Evolutionary conservation across 2,113 vertebrate species (phyloP), one percentile per base, ranked within the genome.

Genomic region (Pedionomus torquatus): DNA sequence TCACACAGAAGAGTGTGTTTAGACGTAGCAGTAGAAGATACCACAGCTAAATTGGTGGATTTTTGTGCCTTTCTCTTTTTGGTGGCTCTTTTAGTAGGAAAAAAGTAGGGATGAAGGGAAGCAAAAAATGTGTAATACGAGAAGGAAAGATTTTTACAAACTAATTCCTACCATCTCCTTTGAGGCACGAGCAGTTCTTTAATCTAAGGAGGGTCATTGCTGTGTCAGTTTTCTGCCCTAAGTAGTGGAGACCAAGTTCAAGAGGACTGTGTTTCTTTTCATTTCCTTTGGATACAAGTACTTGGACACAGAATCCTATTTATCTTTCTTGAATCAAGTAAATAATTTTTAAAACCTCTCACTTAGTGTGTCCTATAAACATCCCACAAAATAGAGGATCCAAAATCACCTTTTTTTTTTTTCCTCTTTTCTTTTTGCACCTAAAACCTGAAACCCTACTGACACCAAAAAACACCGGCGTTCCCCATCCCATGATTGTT

Each of bases 371-470:
- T 61, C 85, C 90, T 44, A 39, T 83, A 86, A 96, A 95, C 72
- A 86, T 51, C 25, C 55, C 64, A 61, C 63, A 92, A 93, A 10
- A 90, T 44, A 90, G 30, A 4, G 60, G 24, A 85, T 49, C 61
- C 83, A 91, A 57, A 91, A 84, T 69, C 28, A 57, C 66, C 17
- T 84, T 24, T 49, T 75, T 80, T 83, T 83, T 83, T 89, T 57
- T 57, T 33, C n/a, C n/a, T n/a, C n/a, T n/a, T n/a, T n/a, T n/a
- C n/a, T 57, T 83, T 91, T 48, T 25, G 4, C 26, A 89, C 69
- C 88, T 91, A 64, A 87, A 97, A 87, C 91, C 95, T 95, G 85
- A 92, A 96, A 94, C 72, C 52, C 80, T 79, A 46, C 65, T 77
- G 90, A 90, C 72, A 77, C 80, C 94, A 92, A 97, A 97, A 98